phyloP scores from a whole-genome alignment of 2,888 invertebrate species.

The Andrena camellia region DNA sequence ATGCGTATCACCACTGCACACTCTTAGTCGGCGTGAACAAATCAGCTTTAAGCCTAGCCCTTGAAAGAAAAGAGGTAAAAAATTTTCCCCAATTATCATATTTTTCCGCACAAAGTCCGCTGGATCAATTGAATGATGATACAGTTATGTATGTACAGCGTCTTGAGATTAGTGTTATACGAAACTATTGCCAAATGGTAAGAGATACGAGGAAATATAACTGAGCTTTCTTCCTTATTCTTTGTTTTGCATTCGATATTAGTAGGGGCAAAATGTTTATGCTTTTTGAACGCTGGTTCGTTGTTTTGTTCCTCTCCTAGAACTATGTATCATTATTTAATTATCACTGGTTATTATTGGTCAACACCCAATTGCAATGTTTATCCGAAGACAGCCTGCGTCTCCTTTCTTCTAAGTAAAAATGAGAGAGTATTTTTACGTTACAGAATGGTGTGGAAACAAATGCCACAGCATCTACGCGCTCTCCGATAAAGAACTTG shows the following conservation, averaged over 20 bases:
- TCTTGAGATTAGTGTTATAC: not conserved
- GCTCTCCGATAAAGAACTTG: conserved; percentile 94
- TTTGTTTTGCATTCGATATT: not conserved
- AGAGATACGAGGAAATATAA: not conserved
- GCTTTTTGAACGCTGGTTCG: too few relatives aligned
- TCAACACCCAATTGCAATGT: not conserved
- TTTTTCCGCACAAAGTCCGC: conserved; percentile 18
- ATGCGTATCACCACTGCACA: conserved; percentile 99
- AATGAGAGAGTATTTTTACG: conserved; percentile 33
- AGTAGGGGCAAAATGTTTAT: too few relatives aligned
- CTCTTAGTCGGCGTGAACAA: conserved; percentile 95
- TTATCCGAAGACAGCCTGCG: not conserved
- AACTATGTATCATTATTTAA: too few relatives aligned
- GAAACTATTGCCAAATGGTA: not conserved
- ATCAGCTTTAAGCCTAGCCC: conserved; percentile 89
- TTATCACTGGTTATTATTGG: too few relatives aligned
- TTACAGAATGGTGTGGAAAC: conserved; percentile 91
- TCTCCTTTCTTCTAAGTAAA: not conserved
- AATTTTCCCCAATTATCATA: conserved; percentile 17
- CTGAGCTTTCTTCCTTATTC: not conserved
- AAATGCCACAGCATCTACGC: conserved; percentile 94
- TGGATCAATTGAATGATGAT: not conserved
- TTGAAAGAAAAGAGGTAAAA: conserved; percentile 91
- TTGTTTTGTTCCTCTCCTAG: too few relatives aligned
- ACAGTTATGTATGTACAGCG: too few relatives aligned